Evolutionary conservation across 1,140 invertebrate species (phyloP).

Genomic region (Zaprionus kolodkinae): DNA sequence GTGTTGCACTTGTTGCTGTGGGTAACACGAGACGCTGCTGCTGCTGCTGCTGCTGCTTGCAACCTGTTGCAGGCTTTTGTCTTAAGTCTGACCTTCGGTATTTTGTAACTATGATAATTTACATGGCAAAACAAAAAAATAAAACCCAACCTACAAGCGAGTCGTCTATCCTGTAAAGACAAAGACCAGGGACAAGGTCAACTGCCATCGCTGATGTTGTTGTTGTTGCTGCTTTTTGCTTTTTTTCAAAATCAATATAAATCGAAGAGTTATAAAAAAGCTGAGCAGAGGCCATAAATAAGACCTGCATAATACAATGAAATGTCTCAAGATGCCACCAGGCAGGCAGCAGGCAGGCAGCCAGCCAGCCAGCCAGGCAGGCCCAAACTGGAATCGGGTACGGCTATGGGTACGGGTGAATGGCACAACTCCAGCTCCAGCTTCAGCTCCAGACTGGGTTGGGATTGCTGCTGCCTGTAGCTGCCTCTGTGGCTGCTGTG

Average conservation of each 20-base stretch:
- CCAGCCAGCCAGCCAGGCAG: constrained; percentile 22
- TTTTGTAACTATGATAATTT: constrained; percentile 65
- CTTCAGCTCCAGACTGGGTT: constrained; percentile 29
- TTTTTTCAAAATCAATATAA: constrained; percentile 78
- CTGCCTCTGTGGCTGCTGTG: constrained; percentile 51
- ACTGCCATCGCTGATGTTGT: constrained; percentile 28
- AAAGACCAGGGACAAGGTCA: constrained; percentile 70
- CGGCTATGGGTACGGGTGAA: constrained; percentile 64
- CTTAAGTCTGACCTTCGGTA: constrained; percentile 57
- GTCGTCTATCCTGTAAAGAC: constrained; percentile 14
- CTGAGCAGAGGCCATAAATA: constrained; percentile 76
- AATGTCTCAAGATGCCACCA: constrained; percentile 72
- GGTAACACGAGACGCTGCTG: constrained; percentile 42
- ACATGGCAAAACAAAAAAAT: constrained; percentile 23
- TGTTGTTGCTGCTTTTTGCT: constrained; percentile 23
- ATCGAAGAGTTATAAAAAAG: constrained; percentile 79
- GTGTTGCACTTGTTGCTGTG: constrained; percentile 43
- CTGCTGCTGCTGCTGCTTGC: constrained; percentile 9
- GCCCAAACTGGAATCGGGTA: constrained; percentile 69
- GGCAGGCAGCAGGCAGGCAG: constrained; percentile 11
- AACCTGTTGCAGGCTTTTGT: constrained; percentile 19
- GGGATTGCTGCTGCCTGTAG: constrained; percentile 13
- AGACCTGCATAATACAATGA: constrained; percentile 65
- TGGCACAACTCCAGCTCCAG: constrained; percentile 32
- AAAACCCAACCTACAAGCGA: too few species aligned